Evolutionary conservation across 2,113 vertebrate species (phyloP), one percentile per base, ranked within the genome.

Genomic region (Mustela lutreola): DNA sequence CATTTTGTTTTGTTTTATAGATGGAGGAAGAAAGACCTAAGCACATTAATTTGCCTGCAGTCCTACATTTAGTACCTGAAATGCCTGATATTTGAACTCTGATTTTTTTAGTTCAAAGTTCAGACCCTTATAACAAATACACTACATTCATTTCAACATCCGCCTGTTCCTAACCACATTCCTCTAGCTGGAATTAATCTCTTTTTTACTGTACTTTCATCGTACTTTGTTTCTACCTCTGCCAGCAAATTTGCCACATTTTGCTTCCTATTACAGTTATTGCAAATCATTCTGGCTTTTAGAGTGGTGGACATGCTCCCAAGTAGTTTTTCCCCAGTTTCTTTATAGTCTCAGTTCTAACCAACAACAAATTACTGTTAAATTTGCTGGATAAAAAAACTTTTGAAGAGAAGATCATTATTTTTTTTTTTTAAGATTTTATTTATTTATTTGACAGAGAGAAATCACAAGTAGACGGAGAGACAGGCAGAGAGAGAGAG

Each of bases 1-100:
- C 70, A 33, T 90, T 78, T 65, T 70, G 36, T 90, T 82, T 78
- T 81, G 5, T 91, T 79, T 93, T 87, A 63, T 33, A 88, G 81
- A 63, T 62, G 71, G 82, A n/a, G 26, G 22, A 88, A 93, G 62
- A 81, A 85, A 85, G 5, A 11, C 31, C 18, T 81, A 12, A 4
- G 48, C 14, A 22, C 18, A 5, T 60, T 63, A n/a, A 16, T 87
- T 83, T 92, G 2, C 15, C 24, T 91, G 1, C 1, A 71, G 18
- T 78, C 48, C 33, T 56, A 5, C 28, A 62, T 7, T 21, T 79
- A 48, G 10, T 50, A 62, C 76, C 48, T 11, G 14, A 42, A 21
- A 45, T 22, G 10, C 28, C 58, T 82, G 58, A 82, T 26, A 28
- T 82, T 82, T 83, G 62, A 79, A n/a, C 39, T 65, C 19, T 88